A percentile compares a stretch with the other conserved stretches of the same genome.
These are phyloP conservation scores for Pungitius pungitius DNA, from an alignment of 2,113 vertebrate species.

Conservation along the genomic window DNA sequence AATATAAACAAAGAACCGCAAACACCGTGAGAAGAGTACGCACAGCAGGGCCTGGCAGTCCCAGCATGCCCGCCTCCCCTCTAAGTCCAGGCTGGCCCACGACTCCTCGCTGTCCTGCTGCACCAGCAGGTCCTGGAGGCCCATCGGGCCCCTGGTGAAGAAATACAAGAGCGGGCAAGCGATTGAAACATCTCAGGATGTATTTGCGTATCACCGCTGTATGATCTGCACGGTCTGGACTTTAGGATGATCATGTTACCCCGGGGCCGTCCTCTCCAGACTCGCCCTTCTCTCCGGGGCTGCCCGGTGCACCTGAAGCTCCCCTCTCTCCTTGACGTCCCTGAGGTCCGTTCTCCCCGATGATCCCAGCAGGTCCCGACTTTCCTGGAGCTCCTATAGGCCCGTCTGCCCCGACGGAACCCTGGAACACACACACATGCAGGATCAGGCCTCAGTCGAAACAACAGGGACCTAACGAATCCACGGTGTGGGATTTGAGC, in stretches of 20 bases:
- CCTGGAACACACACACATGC: conserved; percentile 75
- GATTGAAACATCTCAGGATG: neutral
- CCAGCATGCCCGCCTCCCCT: conserved; percentile 92
- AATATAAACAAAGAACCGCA: neutral
- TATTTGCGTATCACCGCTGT: neutral
- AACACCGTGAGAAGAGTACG: conserved; percentile 61
- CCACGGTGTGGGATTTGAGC: neutral
- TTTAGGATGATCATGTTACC: conserved; percentile 65
- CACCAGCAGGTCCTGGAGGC: conserved; percentile 90
- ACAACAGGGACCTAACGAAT: neutral
- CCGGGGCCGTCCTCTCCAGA: conserved; percentile 93
- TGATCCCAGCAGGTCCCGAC: conserved; percentile 88
- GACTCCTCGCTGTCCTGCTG: conserved; percentile 92
- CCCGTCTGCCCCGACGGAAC: conserved; percentile 88
- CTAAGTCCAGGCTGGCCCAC: conserved; percentile 93
- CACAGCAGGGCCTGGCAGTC: conserved; percentile 92
- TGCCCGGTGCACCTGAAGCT: conserved; percentile 84
- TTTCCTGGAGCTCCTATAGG: conserved; percentile 91
- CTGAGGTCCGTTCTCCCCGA: conserved; percentile 87
- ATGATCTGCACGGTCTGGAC: neutral
- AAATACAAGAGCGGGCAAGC: neutral
- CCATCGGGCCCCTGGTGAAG: conserved; percentile 89
- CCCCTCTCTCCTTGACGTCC: conserved; percentile 91
- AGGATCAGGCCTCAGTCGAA: neutral
- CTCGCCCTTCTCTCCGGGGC: conserved; percentile 92